Evolutionary conservation across 1,140 invertebrate genomes (phyloP).

Genomic region (Trachymyrmex cornetzi): DNA sequence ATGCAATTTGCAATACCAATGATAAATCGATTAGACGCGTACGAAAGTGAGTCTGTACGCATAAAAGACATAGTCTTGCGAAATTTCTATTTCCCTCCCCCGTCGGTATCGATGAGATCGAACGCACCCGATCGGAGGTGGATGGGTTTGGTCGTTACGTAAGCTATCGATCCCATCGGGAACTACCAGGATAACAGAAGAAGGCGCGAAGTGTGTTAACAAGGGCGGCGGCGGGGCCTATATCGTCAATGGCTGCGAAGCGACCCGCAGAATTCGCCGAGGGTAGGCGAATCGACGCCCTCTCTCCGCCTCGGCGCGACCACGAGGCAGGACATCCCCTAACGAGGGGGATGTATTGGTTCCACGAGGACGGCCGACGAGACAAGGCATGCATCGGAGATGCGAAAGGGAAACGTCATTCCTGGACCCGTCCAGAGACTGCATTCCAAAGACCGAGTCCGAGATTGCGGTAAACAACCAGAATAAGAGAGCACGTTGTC

Average conservation of each 20-base stretch:
- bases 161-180: conserved; percentile 86
- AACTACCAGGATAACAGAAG: conserved; percentile 83
- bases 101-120: conserved; percentile 31
- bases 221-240: conserved; percentile 14
- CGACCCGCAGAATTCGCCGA: conserved; percentile 40
- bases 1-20: not conserved
- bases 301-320: conserved; percentile 33
- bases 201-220: conserved; percentile 64
- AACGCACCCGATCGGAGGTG: conserved; percentile 33
- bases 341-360: not conserved
- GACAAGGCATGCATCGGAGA: not conserved
- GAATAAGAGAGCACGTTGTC: conserved; percentile 77
- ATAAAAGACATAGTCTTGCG: not conserved
- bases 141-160: conserved; percentile 78
- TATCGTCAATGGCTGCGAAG: conserved; percentile 38
- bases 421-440: conserved; percentile 75
- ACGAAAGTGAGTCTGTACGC: too few relatives aligned
- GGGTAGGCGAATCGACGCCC: conserved; percentile 46
- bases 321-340: conserved; percentile 5
- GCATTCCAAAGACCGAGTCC: too few relatives aligned
- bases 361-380: not conserved
- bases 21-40: not conserved
- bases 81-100: not conserved
- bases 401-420: not conserved
- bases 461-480: conserved; percentile 79